Conservation (phyloP, 2,888 invertebrate species). For the Himalopsyche japonica region DNA sequence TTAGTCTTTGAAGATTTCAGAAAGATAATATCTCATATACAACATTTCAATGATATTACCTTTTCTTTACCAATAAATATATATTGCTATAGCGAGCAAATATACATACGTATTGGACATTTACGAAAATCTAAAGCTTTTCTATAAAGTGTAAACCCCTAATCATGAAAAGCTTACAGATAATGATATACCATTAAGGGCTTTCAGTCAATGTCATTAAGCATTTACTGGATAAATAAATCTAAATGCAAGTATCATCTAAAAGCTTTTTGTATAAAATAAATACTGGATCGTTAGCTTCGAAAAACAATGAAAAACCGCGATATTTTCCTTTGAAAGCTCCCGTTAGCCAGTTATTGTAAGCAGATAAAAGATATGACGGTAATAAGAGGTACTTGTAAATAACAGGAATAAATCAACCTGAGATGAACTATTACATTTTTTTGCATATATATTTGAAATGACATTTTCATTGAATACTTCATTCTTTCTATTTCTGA, state of each 20-base stretch:
- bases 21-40: too few species aligned
- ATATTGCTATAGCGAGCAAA: too few species aligned
- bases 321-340: background rate
- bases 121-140: background rate
- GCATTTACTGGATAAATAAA: background rate
- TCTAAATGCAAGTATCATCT: background rate
- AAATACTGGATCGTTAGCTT: background rate
- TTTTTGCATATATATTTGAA: too few species aligned
- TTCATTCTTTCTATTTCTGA: too few species aligned
- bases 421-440: too few species aligned
- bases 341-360: background rate
- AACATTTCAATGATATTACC: too few species aligned
- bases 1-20: too few species aligned
- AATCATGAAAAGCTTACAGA: background rate
- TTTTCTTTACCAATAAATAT: too few species aligned
- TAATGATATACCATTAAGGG: background rate
- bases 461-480: too few species aligned
- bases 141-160: background rate
- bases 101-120: too few species aligned
- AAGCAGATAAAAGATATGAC: background rate
- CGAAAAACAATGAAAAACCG: constrained; percentile 1
- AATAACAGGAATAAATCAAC: background rate
- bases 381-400: background rate
- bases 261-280: background rate
- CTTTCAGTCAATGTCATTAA: constrained; percentile 1